phyloP scores from a whole-genome alignment of 2,888 invertebrate genomes.

The Carpatolechia fugitivella region DNA sequence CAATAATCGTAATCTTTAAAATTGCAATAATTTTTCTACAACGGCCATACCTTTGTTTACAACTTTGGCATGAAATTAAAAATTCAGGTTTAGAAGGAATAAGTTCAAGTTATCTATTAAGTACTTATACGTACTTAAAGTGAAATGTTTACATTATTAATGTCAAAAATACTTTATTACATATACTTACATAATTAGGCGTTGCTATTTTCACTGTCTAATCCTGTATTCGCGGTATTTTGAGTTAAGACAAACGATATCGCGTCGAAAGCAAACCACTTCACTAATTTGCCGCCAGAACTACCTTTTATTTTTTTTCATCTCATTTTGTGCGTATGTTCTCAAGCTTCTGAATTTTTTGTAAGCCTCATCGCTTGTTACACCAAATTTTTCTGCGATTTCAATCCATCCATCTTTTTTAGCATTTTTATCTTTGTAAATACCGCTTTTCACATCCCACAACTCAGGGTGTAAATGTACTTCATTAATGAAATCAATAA shows the following conservation, averaged over 20 bases:
- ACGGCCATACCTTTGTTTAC: no score
- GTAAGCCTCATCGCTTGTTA: conserved; percentile 25
- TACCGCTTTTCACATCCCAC: conserved; percentile 1
- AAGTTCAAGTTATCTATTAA: neutral
- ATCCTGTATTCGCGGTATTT: conserved; percentile 17
- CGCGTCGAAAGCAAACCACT: neutral
- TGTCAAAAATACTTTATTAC: conserved; percentile 11
- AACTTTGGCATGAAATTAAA: no score
- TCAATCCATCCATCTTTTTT: conserved; percentile 26
- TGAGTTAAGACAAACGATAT: neutral
- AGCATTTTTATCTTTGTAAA: conserved; percentile 20
- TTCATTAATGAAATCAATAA: conserved; percentile 16
- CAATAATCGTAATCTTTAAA: no score
- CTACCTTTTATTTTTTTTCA: conserved; percentile 15
- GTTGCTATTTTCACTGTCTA: neutral
- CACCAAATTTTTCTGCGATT: conserved; percentile 21
- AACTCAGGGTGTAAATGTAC: conserved; percentile 13
- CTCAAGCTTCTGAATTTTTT: conserved; percentile 28
- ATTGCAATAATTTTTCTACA: no score
- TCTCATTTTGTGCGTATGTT: conserved; percentile 25
- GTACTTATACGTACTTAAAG: neutral
- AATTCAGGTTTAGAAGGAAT: neutral
- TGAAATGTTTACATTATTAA: neutral
- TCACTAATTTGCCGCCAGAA: neutral
- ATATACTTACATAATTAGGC: conserved; percentile 12